Conservation (phyloP, 2,888 invertebrate species). For the Creontiades dilutus region DNA sequence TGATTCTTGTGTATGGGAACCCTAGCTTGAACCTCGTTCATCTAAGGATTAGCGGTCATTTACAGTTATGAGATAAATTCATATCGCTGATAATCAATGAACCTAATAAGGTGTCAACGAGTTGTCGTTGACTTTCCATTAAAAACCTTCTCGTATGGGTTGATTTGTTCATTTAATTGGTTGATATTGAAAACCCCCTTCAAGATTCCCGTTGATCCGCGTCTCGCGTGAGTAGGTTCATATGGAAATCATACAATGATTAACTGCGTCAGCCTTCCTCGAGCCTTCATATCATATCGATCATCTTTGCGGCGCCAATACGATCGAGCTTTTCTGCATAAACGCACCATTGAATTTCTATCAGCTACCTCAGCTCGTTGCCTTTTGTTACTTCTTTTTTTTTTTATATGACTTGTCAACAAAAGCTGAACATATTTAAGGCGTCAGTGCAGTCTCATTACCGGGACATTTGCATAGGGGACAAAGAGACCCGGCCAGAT, state of each 20-base stretch:
- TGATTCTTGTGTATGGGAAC: no score
- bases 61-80: no score
- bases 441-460: conserved; percentile 53
- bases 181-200: background rate
- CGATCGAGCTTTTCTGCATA: conserved; percentile 28
- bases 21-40: no score
- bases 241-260: background rate
- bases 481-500: conserved; percentile 56
- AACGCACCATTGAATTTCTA: conserved; percentile 57
- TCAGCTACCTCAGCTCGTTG: conserved; percentile 40
- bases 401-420: conserved; percentile 54
- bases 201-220: background rate
- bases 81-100: no score
- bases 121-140: no score
- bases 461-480: conserved; percentile 52
- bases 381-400: background rate
- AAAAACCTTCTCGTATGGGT: no score
- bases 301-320: background rate
- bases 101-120: no score
- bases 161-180: background rate
- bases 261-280: background rate
- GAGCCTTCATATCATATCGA: background rate
- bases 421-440: conserved; percentile 40
- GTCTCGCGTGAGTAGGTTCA: background rate
- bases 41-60: no score